Percentiles rank a stretch among this genome's conserved stretches.
phyloP scores from a whole-genome alignment of 2,797 vertebrate species.

The Anomalospiza imberbis region DNA sequence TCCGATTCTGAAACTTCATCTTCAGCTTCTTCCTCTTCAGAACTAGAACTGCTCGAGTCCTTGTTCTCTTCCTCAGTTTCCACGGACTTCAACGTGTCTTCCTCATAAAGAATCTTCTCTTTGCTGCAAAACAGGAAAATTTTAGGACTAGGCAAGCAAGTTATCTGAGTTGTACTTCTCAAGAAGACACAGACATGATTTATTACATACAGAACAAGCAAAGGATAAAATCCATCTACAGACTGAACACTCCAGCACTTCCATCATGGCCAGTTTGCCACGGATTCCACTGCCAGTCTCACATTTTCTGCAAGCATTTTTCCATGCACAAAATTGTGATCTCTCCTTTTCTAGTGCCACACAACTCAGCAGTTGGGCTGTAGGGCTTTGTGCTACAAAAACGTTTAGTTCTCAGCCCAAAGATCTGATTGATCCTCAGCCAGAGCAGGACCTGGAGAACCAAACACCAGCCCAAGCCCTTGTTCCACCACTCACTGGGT shows the following conservation, averaged over 20 bases:
- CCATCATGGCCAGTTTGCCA: neutral
- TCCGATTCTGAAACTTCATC: slow-evolving; percentile 78
- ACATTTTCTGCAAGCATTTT: neutral
- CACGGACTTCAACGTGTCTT: slow-evolving; percentile 66
- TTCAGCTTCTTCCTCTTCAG: slow-evolving; percentile 75
- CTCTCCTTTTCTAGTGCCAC: neutral
- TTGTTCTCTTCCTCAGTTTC: slow-evolving; percentile 73
- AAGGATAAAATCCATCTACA: neutral
- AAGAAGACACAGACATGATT: neutral
- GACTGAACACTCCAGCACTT: neutral
- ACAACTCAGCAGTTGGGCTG: neutral
- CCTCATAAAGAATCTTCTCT: slow-evolving; percentile 77
- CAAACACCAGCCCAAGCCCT: neutral
- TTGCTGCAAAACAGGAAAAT: slow-evolving; percentile 63
- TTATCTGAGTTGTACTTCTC: neutral
- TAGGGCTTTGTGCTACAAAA: rapidly evolving
- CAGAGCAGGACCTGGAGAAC: neutral
- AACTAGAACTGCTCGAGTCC: slow-evolving; percentile 77
- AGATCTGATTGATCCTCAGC: neutral
- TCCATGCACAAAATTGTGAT: neutral
- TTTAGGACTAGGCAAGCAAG: neutral
- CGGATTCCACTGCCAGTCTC: neutral
- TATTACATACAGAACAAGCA: neutral
- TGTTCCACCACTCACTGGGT: neutral
- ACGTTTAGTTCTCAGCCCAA: neutral